These are phyloP conservation scores for Cantharis rustica DNA, from an alignment of 2,888 invertebrate species.

Conservation along the genomic window DNA sequence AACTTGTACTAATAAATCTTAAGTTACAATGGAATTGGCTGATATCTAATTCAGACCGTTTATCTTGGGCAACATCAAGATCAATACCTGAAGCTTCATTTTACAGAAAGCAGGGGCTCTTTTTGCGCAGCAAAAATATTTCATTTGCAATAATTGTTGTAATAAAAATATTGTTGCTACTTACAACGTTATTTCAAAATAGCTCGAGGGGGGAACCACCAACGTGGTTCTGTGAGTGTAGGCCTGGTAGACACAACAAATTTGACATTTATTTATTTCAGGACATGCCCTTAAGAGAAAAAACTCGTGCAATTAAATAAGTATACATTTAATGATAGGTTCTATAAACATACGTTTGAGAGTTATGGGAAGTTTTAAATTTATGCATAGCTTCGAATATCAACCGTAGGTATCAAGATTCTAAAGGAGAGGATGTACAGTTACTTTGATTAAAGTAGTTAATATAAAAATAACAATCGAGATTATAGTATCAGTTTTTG, in stretches of 20 bases:
- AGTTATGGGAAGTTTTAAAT: background rate
- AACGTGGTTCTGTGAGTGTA: background rate
- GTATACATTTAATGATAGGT: background rate
- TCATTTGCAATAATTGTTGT: constrained; percentile 5
- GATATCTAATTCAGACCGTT: constrained; percentile 39
- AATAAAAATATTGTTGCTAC: background rate
- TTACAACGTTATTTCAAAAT: background rate
- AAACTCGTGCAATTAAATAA: background rate
- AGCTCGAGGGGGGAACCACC: background rate
- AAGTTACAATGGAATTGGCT: constrained; percentile 37
- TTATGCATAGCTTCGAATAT: background rate
- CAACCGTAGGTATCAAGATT: background rate
- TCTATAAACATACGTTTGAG: background rate
- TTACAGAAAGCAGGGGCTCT: constrained; percentile 20
- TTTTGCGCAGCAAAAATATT: constrained; percentile 22
- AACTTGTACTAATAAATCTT: constrained; percentile 26
- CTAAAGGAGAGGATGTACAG: background rate
- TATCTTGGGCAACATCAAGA: constrained; percentile 35
- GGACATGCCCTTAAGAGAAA: background rate
- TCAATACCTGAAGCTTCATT: constrained; percentile 36
- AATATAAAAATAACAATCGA: constrained; percentile 34
- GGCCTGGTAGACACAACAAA: constrained; percentile 13
- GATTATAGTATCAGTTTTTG: constrained; percentile 35
- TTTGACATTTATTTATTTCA: constrained; percentile 1
- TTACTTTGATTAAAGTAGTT: constrained; percentile 8